These are phyloP conservation scores for Ciconia stormi DNA, from an alignment of 2,113 vertebrate species.

Conservation along the genomic window DNA sequence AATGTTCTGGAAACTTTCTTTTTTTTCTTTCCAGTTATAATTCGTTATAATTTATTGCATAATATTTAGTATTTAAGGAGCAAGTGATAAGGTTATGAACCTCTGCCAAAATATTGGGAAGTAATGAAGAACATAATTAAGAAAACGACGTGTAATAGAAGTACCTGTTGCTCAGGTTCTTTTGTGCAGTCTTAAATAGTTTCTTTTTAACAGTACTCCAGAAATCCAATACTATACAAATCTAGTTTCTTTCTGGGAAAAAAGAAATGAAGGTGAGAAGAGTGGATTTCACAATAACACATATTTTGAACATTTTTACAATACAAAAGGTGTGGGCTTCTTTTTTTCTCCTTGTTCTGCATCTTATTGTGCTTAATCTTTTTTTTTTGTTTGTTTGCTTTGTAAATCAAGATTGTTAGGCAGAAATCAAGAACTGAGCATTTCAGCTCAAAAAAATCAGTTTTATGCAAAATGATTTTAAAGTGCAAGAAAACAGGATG, in stretches of 20 bases:
- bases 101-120: neutral
- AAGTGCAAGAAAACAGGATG: neutral
- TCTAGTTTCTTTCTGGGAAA: neutral
- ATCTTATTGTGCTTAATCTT: neutral
- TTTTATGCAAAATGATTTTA: neutral
- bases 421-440: neutral
- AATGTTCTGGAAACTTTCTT: neutral
- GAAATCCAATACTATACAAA: neutral
- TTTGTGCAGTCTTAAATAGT: neutral
- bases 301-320: neutral
- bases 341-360: neutral
- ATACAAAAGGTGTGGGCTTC: rapidly evolving
- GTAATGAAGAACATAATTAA: neutral
- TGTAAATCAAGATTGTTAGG: neutral
- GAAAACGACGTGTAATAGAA: neutral
- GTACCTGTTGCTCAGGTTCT: neutral
- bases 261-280: neutral
- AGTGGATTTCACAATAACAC: neutral
- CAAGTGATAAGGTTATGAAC: neutral
- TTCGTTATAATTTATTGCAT: neutral
- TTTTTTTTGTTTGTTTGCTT: neutral
- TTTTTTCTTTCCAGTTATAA: neutral
- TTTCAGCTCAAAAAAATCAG: neutral
- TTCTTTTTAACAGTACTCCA: neutral
- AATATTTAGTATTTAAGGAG: neutral